Conservation (phyloP, 2,888 invertebrate genomes). For the Agapostemon virescens region DNA sequence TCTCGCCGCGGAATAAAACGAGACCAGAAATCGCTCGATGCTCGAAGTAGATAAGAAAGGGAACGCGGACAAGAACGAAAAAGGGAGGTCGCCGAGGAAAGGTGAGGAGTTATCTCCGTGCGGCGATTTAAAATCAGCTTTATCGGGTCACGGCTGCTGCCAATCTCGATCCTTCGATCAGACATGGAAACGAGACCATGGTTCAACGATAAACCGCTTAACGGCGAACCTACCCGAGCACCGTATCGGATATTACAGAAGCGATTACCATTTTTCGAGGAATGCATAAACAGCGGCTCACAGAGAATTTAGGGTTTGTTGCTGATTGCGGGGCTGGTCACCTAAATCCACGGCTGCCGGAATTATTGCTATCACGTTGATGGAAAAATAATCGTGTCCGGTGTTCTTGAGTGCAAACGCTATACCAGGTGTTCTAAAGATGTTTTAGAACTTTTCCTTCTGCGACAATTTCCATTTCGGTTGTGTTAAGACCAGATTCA, state of each 20-base stretch:
- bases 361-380: neutral
- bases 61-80: neutral
- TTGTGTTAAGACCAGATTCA: too few relatives aligned
- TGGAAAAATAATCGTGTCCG: neutral
- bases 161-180: conserved; percentile 57
- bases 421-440: too few relatives aligned
- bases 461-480: too few relatives aligned
- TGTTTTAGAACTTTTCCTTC: too few relatives aligned
- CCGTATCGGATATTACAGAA: conserved; percentile 39
- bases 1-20: neutral
- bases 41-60: conserved; percentile 28
- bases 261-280: conserved; percentile 18
- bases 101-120: conserved; percentile 18
- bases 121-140: conserved; percentile 56
- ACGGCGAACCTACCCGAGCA: conserved; percentile 3
- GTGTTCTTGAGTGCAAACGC: neutral
- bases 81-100: neutral
- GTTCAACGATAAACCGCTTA: conserved; percentile 58
- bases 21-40: conserved; percentile 26
- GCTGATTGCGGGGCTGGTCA: neutral
- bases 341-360: neutral
- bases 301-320: neutral
- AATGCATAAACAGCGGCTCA: conserved; percentile 11
- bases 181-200: conserved; percentile 46
- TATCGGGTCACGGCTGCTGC: conserved; percentile 58